Evolutionary conservation across 1,140 invertebrate species (phyloP).

Genomic region (Diachasma alloeum): DNA sequence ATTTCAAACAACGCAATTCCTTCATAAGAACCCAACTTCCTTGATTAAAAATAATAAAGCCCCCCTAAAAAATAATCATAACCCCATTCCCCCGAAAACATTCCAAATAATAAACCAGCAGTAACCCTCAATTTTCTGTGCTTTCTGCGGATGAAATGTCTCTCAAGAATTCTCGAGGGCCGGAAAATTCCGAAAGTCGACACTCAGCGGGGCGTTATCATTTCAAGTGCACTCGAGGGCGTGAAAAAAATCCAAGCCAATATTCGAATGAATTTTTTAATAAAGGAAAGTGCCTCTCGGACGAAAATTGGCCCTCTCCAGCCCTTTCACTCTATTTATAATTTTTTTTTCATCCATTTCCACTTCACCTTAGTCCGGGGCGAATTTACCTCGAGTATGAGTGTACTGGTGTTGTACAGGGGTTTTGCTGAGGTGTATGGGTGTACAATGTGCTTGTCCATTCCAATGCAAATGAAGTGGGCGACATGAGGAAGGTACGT

Average conservation of each 20-base stretch:
- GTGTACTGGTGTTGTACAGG: slow-evolving; percentile 17
- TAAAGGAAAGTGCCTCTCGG: not conserved
- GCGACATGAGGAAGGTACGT: slow-evolving; percentile 21
- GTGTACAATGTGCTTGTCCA: slow-evolving; percentile 29
- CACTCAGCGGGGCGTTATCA: not conserved
- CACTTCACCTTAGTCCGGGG: not conserved
- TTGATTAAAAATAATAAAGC: no score
- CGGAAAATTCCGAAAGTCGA: not conserved
- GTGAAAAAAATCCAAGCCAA: not conserved
- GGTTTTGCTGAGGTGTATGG: slow-evolving; percentile 27
- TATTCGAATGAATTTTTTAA: slow-evolving; percentile 8
- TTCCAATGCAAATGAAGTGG: slow-evolving; percentile 47
- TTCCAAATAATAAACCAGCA: not conserved
- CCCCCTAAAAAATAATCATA: no score
- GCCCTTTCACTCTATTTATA: not conserved
- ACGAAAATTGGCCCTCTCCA: not conserved
- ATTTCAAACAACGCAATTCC: no score
- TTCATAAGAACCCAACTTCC: no score
- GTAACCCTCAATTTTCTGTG: not conserved
- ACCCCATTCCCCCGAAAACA: no score
- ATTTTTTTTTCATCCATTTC: not conserved
- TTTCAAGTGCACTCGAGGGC: not conserved
- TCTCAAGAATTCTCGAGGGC: not conserved
- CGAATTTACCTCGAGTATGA: not conserved
- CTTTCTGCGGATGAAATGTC: not conserved